Evolutionary conservation across 2,113 vertebrate species (phyloP).

Genomic region (Hepsetus odoe): DNA sequence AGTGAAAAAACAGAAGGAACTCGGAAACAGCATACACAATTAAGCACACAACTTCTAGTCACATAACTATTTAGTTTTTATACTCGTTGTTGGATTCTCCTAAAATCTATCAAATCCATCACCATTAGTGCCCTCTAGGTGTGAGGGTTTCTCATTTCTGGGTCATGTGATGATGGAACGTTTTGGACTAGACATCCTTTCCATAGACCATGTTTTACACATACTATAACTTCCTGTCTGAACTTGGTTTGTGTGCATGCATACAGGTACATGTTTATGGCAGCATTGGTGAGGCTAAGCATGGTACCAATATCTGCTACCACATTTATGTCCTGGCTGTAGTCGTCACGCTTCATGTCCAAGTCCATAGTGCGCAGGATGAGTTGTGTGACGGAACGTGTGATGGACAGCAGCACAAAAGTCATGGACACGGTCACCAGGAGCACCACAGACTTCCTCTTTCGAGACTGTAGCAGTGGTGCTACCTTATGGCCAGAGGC

Average conservation of each 20-base stretch:
- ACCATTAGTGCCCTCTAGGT: background rate
- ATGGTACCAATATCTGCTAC: slow-evolving; percentile 69
- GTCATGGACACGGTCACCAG: slow-evolving; percentile 68
- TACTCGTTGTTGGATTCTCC: too few relatives aligned
- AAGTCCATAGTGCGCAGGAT: slow-evolving; percentile 62
- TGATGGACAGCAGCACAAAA: slow-evolving; percentile 65
- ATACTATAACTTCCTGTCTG: slow-evolving; percentile 59
- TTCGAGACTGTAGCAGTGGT: slow-evolving; percentile 58
- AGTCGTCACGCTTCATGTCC: slow-evolving; percentile 62
- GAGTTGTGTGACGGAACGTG: slow-evolving; percentile 66
- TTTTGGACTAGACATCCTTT: slow-evolving; percentile 1
- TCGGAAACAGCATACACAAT: too few relatives aligned
- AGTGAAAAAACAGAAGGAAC: too few relatives aligned
- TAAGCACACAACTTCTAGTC: too few relatives aligned
- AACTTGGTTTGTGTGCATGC: slow-evolving; percentile 69
- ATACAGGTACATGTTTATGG: slow-evolving; percentile 71
- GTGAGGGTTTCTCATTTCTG: background rate
- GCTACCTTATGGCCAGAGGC: slow-evolving; percentile 31
- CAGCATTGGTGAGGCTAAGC: slow-evolving; percentile 69
- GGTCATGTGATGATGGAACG: background rate
- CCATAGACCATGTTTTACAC: slow-evolving; percentile 35
- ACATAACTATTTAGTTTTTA: too few relatives aligned
- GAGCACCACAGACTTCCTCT: slow-evolving; percentile 67
- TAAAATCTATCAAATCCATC: too few relatives aligned
- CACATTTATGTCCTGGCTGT: slow-evolving; percentile 63